Conservation (phyloP, 2,888 invertebrate species). For the Anthophora plumipes region DNA sequence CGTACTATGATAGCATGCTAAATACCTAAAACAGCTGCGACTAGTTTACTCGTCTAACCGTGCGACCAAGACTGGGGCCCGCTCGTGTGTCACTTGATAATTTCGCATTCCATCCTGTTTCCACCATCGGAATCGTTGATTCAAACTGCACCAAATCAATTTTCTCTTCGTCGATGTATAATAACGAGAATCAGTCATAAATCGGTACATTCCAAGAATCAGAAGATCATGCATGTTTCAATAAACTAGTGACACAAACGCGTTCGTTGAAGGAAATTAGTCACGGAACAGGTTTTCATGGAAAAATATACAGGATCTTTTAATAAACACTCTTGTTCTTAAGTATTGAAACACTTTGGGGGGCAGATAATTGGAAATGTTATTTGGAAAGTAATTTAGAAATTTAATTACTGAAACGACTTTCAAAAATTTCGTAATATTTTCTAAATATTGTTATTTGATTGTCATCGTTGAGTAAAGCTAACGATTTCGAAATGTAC, state of each 20-base stretch:
- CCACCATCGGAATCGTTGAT: too few species aligned
- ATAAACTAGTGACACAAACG: not conserved
- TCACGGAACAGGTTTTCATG: not conserved
- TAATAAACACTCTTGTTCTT: not conserved
- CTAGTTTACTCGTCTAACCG: not conserved
- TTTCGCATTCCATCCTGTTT: too few species aligned
- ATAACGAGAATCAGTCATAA: not conserved
- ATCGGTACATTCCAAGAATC: not conserved
- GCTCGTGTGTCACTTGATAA: not conserved
- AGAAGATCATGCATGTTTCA: too few species aligned
- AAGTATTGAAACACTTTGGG: too few species aligned
- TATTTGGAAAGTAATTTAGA: too few species aligned
- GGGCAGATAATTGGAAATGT: too few species aligned
- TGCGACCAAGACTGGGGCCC: not conserved
- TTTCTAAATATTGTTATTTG: too few species aligned
- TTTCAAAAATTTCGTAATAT: too few species aligned
- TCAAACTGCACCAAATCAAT: not conserved
- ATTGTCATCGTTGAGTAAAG: too few species aligned
- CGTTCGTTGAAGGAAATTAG: slow-evolving; percentile 16
- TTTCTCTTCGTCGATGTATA: not conserved
- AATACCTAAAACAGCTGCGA: slow-evolving; percentile 18
- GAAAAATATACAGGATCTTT: too few species aligned
- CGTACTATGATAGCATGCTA: slow-evolving; percentile 4
- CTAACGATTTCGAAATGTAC: too few species aligned
- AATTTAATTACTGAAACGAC: too few species aligned